Evolutionary conservation across 2,113 vertebrate genomes (phyloP).

Genomic region (Tylochromis polylepis): DNA sequence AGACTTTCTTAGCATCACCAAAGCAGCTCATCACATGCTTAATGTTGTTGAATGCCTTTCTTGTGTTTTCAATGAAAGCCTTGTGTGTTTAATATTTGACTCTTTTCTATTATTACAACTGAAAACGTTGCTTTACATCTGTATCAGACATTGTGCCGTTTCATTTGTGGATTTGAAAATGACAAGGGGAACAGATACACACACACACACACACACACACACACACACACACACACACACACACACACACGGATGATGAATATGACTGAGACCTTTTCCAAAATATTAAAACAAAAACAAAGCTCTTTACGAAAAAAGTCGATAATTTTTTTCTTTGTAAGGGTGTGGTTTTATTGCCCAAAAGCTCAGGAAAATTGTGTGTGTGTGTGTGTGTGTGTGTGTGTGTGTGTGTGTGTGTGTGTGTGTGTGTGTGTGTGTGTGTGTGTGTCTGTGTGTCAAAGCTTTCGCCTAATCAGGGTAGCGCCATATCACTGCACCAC

Average conservation of each 20-base stretch:
- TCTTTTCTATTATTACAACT: slow-evolving; percentile 13
- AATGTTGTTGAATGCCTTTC: slow-evolving; percentile 57
- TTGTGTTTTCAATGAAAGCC: slow-evolving; percentile 64
- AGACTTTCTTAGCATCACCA: slow-evolving; percentile 12
- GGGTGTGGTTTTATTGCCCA: slow-evolving; percentile 58
- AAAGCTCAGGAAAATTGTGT: slow-evolving; percentile 24
- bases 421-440: neutral
- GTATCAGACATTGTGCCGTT: neutral
- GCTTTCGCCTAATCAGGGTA: neutral
- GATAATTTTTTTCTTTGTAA: slow-evolving; percentile 9
- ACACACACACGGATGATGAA: neutral
- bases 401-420: neutral
- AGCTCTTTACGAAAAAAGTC: neutral
- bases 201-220: neutral
- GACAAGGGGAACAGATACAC: neutral
- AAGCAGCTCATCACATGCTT: slow-evolving; percentile 62
- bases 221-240: neutral
- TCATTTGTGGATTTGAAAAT: slow-evolving; percentile 2
- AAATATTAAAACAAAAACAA: slow-evolving; percentile 1
- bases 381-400: neutral
- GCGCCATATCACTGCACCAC: neutral
- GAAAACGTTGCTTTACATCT: neutral
- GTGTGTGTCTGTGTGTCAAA: accelerated
- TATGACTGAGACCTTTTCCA: neutral
- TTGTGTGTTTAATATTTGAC: slow-evolving; percentile 52